phyloP scores from a whole-genome alignment of 2,888 invertebrate species.

The Acronicta psi region DNA sequence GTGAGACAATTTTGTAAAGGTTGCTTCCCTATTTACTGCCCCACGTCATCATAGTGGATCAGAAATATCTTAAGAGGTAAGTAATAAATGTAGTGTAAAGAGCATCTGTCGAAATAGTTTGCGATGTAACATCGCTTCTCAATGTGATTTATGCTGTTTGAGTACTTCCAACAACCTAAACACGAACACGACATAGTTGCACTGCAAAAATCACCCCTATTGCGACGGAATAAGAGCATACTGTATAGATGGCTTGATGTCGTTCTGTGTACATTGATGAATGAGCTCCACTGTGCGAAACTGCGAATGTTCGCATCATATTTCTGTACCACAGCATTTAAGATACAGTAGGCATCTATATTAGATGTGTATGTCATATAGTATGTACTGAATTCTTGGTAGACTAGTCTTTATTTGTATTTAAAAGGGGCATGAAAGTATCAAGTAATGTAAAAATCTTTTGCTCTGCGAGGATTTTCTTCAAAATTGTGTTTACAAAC shows the following conservation, averaged over 20 bases:
- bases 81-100: slow-evolving; percentile 30
- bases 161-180: too few relatives aligned
- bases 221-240: too few relatives aligned
- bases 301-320: slow-evolving; percentile 24
- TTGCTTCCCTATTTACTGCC: neutral
- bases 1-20: slow-evolving; percentile 29
- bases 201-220: too few relatives aligned
- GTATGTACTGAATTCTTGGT: too few relatives aligned
- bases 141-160: slow-evolving; percentile 38
- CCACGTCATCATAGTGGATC: slow-evolving; percentile 26
- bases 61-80: slow-evolving; percentile 30
- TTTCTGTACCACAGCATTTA: slow-evolving; percentile 15
- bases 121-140: slow-evolving; percentile 19
- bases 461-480: too few relatives aligned
- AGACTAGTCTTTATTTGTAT: too few relatives aligned
- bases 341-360: neutral
- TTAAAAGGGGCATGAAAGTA: too few relatives aligned
- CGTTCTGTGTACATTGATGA: slow-evolving; percentile 49
- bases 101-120: slow-evolving; percentile 32
- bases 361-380: too few relatives aligned
- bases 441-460: too few relatives aligned
- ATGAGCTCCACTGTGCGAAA: slow-evolving; percentile 40
- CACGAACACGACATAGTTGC: too few relatives aligned
- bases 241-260: too few relatives aligned
- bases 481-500: too few relatives aligned